Evolutionary conservation across 2,797 vertebrate genomes (phyloP), one percentile per base, ranked within the genome.

Genomic region (Amniataba percoides): DNA sequence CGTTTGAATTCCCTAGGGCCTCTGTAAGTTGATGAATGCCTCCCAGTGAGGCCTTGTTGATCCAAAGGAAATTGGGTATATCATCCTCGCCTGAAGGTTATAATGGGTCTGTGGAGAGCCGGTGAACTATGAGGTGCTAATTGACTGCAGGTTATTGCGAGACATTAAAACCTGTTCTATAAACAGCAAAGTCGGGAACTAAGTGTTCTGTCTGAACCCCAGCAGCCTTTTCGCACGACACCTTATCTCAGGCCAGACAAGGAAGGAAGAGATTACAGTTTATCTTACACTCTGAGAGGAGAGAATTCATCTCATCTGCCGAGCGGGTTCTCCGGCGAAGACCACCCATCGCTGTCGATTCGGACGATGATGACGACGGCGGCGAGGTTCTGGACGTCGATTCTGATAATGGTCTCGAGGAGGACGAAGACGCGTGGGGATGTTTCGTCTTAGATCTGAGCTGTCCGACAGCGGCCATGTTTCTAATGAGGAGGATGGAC

Each of bases 201-300:
- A 64, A 88, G 81, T 79, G 77, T 80, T 82, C 48, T 36, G 61
- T 53, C 66, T 74, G 55, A 82, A 65, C 72, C 10, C 9, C 19
- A 4, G 7, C 49, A 56, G 65, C 36, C 52, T 45, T 49, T 74
- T 83, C 86, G 80, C 75, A 81, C 23, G 10, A 23, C 75, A 80
- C 56, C 72, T 84, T 85, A 82, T 88, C 83, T 81, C 60, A 58
- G 40, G 49, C 36, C 65, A 74, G 68, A 77, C 58, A 45, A 48
- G 15, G 25, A 72, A 34, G 31, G 39, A 71, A 75, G 74, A 86
- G 64, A 45, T 46, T 31, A 67, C 48, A 61, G 71, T 70, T 83
- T 83, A 78, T 91, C 97, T 98, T 98, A 99, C 98, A 97, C 92
- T 98, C 96, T 39, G 97, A 94, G 80, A 99, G 93, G 88, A 98